Percentiles rank a stretch among this genome's conserved stretches.
Conservation (phyloP, 2,888 invertebrate genomes). For the Bimastos eiseni region DNA sequence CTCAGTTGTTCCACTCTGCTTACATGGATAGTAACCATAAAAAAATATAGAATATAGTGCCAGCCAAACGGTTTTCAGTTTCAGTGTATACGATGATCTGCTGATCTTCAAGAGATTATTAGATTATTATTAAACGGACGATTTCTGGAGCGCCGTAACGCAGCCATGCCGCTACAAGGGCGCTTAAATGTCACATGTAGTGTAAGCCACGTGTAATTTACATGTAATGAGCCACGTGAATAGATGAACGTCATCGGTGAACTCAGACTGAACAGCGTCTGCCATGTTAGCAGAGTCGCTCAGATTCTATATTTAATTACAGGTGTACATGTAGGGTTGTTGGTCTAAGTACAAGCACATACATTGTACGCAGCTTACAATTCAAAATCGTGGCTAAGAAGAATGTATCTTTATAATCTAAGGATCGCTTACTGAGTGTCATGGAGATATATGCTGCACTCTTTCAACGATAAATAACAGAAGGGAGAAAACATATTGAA, state of each 20-base stretch:
- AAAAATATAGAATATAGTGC: not conserved
- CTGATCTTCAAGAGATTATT: no score
- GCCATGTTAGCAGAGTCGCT: no score
- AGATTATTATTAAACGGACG: not conserved
- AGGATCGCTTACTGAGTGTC: conserved; percentile 54
- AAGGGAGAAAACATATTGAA: not conserved
- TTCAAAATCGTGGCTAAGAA: not conserved
- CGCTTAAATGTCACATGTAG: no score
- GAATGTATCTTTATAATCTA: no score
- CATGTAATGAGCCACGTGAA: not conserved
- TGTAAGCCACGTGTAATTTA: no score
- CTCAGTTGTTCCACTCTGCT: not conserved
- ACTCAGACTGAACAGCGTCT: not conserved
- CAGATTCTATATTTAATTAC: not conserved
- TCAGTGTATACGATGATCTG: not conserved
- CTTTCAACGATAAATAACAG: no score
- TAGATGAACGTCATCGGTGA: not conserved
- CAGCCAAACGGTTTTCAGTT: not conserved
- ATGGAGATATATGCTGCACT: conserved; percentile 51
- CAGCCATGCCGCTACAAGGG: no score
- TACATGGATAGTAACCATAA: not conserved
- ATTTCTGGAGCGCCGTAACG: no score
- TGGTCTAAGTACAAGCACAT: no score
- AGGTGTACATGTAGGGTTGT: not conserved
- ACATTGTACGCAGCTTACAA: not conserved